These are phyloP conservation scores for Diacarnus erythraeanus DNA, from an alignment of 37 sponge, comb jelly and placozoan species.

Conservation along the genomic window DNA sequence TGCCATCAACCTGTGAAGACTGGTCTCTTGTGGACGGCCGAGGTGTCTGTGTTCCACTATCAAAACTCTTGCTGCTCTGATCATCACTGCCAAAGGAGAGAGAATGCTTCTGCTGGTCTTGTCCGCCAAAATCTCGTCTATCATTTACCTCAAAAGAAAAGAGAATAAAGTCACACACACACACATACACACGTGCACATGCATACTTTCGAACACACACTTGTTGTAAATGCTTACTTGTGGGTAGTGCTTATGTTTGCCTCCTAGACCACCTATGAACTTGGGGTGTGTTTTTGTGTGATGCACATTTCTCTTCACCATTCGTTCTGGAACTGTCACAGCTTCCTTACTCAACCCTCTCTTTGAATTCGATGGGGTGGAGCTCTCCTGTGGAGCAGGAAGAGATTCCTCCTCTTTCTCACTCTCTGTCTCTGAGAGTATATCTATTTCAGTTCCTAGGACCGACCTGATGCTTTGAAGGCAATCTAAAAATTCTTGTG, in stretches of 20 bases:
- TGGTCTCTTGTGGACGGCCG: constrained; percentile 19
- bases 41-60: constrained; percentile 61
- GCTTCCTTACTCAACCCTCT: background rate
- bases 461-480: constrained; percentile 34
- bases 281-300: no score
- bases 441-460: constrained; percentile 3
- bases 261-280: background rate
- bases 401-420: background rate
- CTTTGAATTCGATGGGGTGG: background rate
- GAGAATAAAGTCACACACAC: background rate
- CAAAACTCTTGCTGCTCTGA: constrained; percentile 1
- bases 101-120: background rate
- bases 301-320: constrained; percentile 2
- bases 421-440: background rate
- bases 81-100: background rate
- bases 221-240: no score
- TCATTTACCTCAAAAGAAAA: background rate
- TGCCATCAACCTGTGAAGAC: constrained; percentile 18
- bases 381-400: background rate
- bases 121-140: background rate
- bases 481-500: constrained; percentile 26
- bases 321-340: constrained; percentile 13
- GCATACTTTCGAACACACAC: no score
- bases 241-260: no score
- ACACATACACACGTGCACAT: no score